A percentile compares a stretch with the other conserved stretches of the same genome.
Evolutionary conservation across 2,888 invertebrate genomes (phyloP).

Genomic region (Apantesis nais): DNA sequence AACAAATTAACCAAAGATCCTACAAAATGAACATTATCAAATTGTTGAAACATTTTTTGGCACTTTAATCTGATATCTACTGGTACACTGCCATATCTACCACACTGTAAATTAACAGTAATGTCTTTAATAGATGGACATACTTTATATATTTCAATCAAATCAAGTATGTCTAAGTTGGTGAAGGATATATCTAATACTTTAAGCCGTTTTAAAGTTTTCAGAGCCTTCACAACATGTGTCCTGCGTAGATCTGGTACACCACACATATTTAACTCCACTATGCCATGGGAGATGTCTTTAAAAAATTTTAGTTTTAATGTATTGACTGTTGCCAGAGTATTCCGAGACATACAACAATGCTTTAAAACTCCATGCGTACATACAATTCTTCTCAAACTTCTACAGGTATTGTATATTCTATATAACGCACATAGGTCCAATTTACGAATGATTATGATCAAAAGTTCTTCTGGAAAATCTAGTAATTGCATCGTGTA

Average conservation of each 20-base stretch:
- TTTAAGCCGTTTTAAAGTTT: slow-evolving; percentile 59
- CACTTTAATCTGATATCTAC: slow-evolving; percentile 46
- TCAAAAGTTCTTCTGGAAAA: slow-evolving; percentile 72
- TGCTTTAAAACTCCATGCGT: slow-evolving; percentile 56
- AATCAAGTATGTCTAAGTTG: slow-evolving; percentile 62
- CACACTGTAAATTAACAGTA: slow-evolving; percentile 63
- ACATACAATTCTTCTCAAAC: slow-evolving; percentile 55
- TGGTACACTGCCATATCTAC: slow-evolving; percentile 24
- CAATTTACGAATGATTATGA: slow-evolving; percentile 64
- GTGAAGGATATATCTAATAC: slow-evolving; percentile 71
- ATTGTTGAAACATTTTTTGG: slow-evolving; percentile 63
- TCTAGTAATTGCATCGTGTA: slow-evolving; percentile 45
- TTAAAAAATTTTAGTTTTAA: slow-evolving; percentile 63
- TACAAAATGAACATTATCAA: slow-evolving; percentile 69
- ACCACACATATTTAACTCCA: slow-evolving; percentile 64
- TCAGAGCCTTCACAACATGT: slow-evolving; percentile 56
- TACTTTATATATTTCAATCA: slow-evolving; percentile 57
- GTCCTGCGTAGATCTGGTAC: slow-evolving; percentile 63
- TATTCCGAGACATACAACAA: slow-evolving; percentile 61
- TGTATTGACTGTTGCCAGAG: slow-evolving; percentile 59
- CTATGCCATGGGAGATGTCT: slow-evolving; percentile 58
- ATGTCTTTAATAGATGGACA: slow-evolving; percentile 70
- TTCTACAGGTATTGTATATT: slow-evolving; percentile 59
- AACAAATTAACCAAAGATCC: slow-evolving; percentile 60
- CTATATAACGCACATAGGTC: slow-evolving; percentile 58